These are phyloP conservation scores for Gadus macrocephalus DNA, from an alignment of 2,113 vertebrate genomes.

Conservation along the genomic window DNA sequence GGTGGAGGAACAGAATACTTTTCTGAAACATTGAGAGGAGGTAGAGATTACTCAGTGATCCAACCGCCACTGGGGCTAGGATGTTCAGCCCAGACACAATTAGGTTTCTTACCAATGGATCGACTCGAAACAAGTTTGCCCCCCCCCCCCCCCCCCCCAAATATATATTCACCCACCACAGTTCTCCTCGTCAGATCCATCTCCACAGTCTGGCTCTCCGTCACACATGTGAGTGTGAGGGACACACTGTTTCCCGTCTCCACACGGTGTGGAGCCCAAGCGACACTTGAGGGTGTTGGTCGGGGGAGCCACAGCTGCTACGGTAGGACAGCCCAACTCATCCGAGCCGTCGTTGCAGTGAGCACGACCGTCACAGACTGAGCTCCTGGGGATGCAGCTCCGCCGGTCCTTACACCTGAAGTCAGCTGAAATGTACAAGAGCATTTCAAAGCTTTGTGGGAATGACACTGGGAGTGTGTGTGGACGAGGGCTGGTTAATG, in stretches of 20 bases:
- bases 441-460: not conserved
- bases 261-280: conserved; percentile 58
- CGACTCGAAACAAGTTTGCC: too few relatives aligned
- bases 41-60: too few relatives aligned
- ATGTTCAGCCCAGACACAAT: too few relatives aligned
- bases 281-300: conserved; percentile 47
- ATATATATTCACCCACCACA: too few relatives aligned
- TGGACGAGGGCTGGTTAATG: too few relatives aligned
- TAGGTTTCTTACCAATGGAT: too few relatives aligned
- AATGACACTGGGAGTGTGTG: too few relatives aligned
- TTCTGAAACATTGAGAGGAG: too few relatives aligned
- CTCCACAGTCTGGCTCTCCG: conserved; percentile 76
- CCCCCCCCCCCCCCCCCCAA: too few relatives aligned
- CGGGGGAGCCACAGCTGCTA: not conserved
- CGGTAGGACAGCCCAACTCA: conserved; percentile 65
- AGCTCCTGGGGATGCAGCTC: conserved; percentile 56
- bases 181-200: conserved; percentile 86
- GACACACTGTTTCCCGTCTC: conserved; percentile 67
- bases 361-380: conserved; percentile 74
- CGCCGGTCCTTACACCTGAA: conserved; percentile 72
- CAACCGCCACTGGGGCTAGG: too few relatives aligned
- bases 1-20: too few relatives aligned
- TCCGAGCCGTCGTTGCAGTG: conserved; percentile 82
- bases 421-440: conserved; percentile 2
- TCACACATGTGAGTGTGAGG: conserved; percentile 74